Conservation (phyloP, 2,797 vertebrate genomes). For the Enteromius fasciolatus region DNA sequence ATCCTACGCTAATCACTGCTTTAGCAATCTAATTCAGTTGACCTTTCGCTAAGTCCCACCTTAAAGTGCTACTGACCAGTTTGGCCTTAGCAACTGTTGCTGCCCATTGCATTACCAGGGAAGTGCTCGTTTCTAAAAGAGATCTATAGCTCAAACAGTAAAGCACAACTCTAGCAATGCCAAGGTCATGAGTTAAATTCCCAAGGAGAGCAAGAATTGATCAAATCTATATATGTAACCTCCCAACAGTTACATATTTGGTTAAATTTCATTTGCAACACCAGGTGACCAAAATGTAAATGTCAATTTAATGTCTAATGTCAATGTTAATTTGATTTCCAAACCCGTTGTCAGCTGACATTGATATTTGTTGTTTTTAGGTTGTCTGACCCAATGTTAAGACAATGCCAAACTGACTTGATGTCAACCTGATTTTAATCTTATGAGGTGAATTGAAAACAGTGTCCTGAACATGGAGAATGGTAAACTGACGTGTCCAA, state of each 20-base stretch:
- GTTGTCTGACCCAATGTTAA: background rate
- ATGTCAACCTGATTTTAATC: background rate
- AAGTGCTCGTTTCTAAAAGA: background rate
- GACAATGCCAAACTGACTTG: background rate
- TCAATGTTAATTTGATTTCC: background rate
- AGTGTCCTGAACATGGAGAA: background rate
- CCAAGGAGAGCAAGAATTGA: background rate
- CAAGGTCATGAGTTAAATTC: background rate
- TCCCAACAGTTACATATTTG: slow-evolving; percentile 2
- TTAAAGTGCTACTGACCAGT: slow-evolving; percentile 12
- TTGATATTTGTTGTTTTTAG: background rate
- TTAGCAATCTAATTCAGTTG: slow-evolving; percentile 31
- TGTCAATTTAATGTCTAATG: background rate
- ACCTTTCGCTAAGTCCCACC: background rate
- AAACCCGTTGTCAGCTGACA: background rate
- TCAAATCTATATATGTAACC: background rate
- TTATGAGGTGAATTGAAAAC: background rate
- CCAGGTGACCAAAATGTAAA: background rate
- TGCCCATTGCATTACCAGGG: background rate
- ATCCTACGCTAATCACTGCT: slow-evolving; percentile 45
- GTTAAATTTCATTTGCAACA: background rate
- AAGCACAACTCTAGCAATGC: background rate
- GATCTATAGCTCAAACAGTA: background rate
- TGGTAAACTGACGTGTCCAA: background rate
- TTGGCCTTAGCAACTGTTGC: background rate